phyloP scores from a whole-genome alignment of 2,888 invertebrate genomes.

The Cylindroiulus punctatus region DNA sequence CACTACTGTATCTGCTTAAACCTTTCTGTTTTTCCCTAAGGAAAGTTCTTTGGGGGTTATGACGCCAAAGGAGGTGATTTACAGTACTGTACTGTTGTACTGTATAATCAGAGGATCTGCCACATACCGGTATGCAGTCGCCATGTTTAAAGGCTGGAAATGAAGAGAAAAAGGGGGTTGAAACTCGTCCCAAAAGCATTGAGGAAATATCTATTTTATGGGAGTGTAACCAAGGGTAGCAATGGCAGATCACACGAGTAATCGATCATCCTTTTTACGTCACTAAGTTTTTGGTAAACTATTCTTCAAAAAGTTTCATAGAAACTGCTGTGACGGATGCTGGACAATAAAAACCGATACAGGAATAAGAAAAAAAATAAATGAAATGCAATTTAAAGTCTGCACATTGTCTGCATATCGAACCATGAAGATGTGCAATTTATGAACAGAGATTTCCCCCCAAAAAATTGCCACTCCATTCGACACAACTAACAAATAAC shows the following conservation, averaged over 20 bases:
- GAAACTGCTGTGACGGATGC: not conserved
- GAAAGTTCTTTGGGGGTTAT: not conserved
- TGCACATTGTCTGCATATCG: not conserved
- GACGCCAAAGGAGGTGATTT: not conserved
- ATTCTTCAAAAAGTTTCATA: conserved; percentile 10
- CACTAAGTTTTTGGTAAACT: not conserved
- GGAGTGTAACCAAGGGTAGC: conserved; percentile 24
- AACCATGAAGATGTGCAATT: not conserved
- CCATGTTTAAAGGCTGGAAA: not conserved
- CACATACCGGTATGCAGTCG: not conserved
- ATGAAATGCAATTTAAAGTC: not conserved
- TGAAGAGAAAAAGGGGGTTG: conserved; percentile 7
- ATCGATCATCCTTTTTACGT: conserved; percentile 43
- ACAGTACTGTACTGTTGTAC: too few species aligned
- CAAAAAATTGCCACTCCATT: not conserved
- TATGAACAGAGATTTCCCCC: not conserved
- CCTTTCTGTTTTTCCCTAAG: not conserved
- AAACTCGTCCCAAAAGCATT: conserved; percentile 22
- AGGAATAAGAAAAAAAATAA: not conserved
- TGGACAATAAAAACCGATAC: conserved; percentile 26
- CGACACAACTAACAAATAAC: conserved; percentile 8
- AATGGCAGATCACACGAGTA: conserved; percentile 14
- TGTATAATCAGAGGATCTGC: conserved; percentile 10
- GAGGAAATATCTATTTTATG: not conserved
- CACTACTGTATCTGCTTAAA: not conserved